Percentiles rank a stretch among this genome's conserved stretches.
phyloP scores from a whole-genome alignment of 2,797 vertebrate genomes.

The Argentina silus region DNA sequence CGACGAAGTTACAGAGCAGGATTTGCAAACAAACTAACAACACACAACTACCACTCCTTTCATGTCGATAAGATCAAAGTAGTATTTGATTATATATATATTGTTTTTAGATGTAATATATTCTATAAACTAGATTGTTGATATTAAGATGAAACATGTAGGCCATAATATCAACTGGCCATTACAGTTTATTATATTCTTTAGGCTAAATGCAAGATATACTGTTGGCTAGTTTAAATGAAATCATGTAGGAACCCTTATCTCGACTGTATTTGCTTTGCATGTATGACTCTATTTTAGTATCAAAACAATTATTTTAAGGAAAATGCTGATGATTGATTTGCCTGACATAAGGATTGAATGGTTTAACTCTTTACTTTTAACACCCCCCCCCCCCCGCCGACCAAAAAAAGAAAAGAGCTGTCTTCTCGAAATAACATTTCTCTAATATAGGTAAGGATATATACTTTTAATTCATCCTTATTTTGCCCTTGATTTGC shows the following conservation, averaged over 20 bases:
- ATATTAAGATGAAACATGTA: constrained; percentile 10
- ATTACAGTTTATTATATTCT: neutral
- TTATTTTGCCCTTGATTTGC: no score
- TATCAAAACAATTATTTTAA: no score
- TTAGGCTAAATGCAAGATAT: neutral
- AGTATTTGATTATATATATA: neutral
- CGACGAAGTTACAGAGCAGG: neutral
- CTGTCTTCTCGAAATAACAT: neutral
- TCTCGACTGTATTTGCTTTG: no score
- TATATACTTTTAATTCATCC: no score
- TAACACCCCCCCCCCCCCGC: no score
- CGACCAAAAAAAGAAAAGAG: neutral
- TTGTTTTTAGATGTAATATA: neutral
- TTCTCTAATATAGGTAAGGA: neutral
- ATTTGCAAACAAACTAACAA: neutral
- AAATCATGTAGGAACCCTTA: no score
- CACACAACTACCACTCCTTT: constrained; percentile 23
- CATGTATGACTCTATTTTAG: no score
- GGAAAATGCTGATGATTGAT: no score
- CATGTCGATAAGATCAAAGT: constrained; percentile 31
- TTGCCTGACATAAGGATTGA: no score
- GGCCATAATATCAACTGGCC: constrained; percentile 9
- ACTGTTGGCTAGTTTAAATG: no score
- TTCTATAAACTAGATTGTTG: neutral
- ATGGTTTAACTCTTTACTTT: no score